Evolutionary conservation across 2,797 vertebrate species (phyloP), one percentile per base, ranked within the genome.

Genomic region (Eremophila alpestris): DNA sequence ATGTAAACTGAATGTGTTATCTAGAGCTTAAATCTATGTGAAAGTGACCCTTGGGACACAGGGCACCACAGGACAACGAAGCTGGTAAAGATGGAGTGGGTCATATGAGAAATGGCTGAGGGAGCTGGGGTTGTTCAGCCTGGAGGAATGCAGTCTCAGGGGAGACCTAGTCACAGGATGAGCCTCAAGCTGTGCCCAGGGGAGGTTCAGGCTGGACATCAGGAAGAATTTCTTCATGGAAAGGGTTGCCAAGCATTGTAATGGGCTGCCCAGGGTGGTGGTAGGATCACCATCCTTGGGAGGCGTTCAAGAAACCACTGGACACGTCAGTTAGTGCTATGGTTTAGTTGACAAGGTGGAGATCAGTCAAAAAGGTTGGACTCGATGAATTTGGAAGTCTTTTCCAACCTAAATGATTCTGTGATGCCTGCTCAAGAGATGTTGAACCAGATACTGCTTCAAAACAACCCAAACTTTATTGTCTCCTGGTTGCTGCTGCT

Each of bases 51-150:
- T 30, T 77, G 40, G 65, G 48, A 55, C 48, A 55, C 2, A 70
- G 49, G 46, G 8, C 27, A 59, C 13, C 0, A 1, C 62, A 78
- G 26, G 12, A 21, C 32, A 48, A 27, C 0, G 1, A 48, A 41
- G 29, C 2, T 12, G 9, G 11, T 34, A 27, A 62, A 62, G 30
- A 8, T 48, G n/a, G 41, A 69, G 16, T 8, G 46, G 75, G 11
- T 34, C 5, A 4, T 13, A 30, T 34, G 49, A 62, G 24, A 17
- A 86, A 46, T 11, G 41, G 56, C 21, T 54, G 55, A 55, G 7
- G 17, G 34, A 62, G 24, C 24, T 26, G 40, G 7, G 24, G 16
- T 23, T 52, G n/a, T 48, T 34, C 34, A 48, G 16, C 34, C 30
- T 40, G 7, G 34, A 46, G 30, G 22, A 77, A 65, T 13, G 30